Conservation (phyloP, 2,797 vertebrate genomes). For the Ciconia nigra region DNA sequence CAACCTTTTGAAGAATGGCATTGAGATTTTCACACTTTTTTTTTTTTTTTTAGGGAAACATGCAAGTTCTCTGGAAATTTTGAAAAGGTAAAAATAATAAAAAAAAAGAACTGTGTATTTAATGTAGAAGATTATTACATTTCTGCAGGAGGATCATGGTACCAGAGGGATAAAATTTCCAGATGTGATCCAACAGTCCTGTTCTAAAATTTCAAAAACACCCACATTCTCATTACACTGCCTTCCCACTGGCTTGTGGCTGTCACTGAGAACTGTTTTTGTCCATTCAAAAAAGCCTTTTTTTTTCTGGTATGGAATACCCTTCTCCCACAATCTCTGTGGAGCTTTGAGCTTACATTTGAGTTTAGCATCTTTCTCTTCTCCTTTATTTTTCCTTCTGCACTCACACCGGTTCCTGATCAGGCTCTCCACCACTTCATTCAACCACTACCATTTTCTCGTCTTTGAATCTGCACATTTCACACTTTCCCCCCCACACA, state of each 20-base stretch:
- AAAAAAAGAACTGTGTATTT: not conserved
- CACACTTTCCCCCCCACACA: not conserved
- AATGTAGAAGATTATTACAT: not conserved
- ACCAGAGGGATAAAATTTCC: not conserved
- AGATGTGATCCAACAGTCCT: not conserved
- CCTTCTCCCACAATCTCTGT: not conserved
- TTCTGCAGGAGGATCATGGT: not conserved
- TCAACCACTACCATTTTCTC: not conserved
- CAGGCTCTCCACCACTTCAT: not conserved
- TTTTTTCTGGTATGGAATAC: not conserved
- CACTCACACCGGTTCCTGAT: not conserved
- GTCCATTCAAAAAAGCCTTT: accelerated
- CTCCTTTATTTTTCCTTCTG: not conserved
- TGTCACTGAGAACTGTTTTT: not conserved
- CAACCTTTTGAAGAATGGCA: not conserved
- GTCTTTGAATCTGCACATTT: not conserved
- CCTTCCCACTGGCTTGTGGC: not conserved
- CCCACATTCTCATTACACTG: not conserved
- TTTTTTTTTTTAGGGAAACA: not conserved
- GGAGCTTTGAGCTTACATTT: not conserved
- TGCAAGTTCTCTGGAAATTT: not conserved
- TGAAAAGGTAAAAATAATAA: not conserved
- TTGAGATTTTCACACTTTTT: not conserved
- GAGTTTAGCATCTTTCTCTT: not conserved
- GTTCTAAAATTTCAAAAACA: not conserved